Evolutionary conservation across 2,888 invertebrate genomes (phyloP), one percentile per base, ranked within the genome.

Genomic region (Sialis fuliginosa): DNA sequence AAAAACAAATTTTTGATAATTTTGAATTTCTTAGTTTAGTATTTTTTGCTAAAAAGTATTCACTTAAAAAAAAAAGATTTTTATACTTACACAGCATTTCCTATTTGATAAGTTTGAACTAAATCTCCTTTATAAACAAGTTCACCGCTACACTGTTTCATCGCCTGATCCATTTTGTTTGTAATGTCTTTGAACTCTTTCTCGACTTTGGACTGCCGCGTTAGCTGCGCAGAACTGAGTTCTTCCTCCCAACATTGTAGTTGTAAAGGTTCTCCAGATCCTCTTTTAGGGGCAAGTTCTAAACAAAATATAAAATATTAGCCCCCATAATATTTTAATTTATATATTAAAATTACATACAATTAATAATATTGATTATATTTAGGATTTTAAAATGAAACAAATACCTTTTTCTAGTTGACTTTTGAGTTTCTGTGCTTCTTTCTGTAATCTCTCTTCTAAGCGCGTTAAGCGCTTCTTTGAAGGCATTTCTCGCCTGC

Each of bases 221-320:
- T 71, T 12, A 75, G 58, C 60, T 85, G 85, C 2, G 68, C 72
- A 45, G 77, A 73, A 1, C 77, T 75, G 1, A 85, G 64, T 40
- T 79, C 79, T 50, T 87, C 86, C 35, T 79, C 75, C 71, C 74
- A 77, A 57, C 79, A 81, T 54, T 83, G 82, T 58, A 87, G 68
- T 49, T 77, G 74, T 43, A 81, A 62, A 0, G 73, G 56, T 49
- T 60, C 60, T 7, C 45, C 35, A 30, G 44, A 32, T 6, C 47
- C 48, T 6, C 48, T 39, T 31, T 39, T 45, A 8, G 46, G 44
- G 5, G 49, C 39, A 39, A 47, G 32, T 42, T 47, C 47, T 47
- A 35, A 32, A 31, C 22, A 39, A 39, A 10, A 39, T 12, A 39
- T 12, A 6, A 7, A 39, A 39, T 12, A 39, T 22, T 22, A 22